A percentile compares a stretch with the other conserved stretches of the same genome.
Conservation (phyloP, 1,140 invertebrate genomes). For the Drosophila athabasca region DNA sequence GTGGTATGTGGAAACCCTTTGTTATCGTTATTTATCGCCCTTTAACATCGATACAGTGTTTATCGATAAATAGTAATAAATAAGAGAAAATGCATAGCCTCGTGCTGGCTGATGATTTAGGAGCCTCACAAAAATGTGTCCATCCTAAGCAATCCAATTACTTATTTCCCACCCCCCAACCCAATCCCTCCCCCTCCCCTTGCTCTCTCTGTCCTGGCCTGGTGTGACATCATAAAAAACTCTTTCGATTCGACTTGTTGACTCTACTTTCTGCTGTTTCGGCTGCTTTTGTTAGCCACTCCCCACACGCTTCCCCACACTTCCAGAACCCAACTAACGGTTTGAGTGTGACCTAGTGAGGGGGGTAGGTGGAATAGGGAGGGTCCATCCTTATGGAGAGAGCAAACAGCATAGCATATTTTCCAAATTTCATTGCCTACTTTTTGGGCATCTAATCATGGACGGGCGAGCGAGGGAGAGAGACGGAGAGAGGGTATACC, state of each 20-base stretch:
- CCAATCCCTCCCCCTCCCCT: conserved; percentile 8
- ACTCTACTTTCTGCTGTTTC: conserved; percentile 41
- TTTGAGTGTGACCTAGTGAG: conserved; percentile 26
- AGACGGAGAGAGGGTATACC: conserved; percentile 4
- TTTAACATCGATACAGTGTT: no score
- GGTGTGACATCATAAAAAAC: conserved; percentile 33
- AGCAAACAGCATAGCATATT: conserved; percentile 42
- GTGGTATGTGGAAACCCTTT: no score
- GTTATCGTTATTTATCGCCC: no score
- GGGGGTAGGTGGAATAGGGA: neutral
- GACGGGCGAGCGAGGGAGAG: neutral
- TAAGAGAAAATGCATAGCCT: neutral
- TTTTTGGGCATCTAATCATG: conserved; percentile 72
- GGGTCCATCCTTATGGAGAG: conserved; percentile 1
- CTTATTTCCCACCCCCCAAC: conserved; percentile 22
- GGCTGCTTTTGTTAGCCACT: conserved; percentile 19
- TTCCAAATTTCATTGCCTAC: conserved; percentile 61
- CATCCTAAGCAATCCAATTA: conserved; percentile 45
- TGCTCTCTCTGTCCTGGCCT: no score
- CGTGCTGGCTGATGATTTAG: conserved; percentile 2
- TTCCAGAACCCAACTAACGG: neutral
- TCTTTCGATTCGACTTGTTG: conserved; percentile 38
- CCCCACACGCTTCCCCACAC: no score
- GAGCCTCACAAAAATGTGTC: conserved; percentile 15
- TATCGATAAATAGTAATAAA: no score